phyloP scores from a whole-genome alignment of 1,140 invertebrate genomes.

The Philotrypesis tridentata region DNA sequence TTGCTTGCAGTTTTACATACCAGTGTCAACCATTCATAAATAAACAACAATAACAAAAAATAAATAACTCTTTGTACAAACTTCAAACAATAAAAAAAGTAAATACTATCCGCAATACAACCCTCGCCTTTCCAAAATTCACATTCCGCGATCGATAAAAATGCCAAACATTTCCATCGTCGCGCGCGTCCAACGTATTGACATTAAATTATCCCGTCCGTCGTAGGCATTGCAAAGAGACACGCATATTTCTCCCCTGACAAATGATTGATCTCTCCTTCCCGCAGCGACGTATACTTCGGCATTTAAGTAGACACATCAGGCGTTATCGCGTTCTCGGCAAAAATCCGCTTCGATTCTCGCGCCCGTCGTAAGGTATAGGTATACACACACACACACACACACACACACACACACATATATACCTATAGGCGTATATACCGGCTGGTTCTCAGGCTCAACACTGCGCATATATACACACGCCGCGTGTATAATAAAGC shows the following conservation, averaged over 20 bases:
- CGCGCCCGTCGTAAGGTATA: no score
- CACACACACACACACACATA: no score
- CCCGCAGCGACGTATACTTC: background rate
- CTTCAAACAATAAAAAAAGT: no score
- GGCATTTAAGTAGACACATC: background rate
- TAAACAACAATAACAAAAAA: no score
- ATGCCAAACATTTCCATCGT: background rate
- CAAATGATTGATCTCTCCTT: constrained; percentile 13
- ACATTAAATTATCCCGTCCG: constrained; percentile 4
- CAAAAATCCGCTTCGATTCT: background rate
- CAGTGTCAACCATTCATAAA: no score
- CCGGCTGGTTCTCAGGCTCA: background rate
- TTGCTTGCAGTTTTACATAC: no score
- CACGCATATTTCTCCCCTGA: background rate
- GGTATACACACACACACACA: no score
- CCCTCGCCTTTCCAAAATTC: background rate
- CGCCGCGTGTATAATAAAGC: background rate
- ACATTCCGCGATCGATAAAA: constrained; percentile 1
- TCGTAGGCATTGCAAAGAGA: no score
- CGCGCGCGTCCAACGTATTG: background rate
- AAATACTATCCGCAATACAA: no score
- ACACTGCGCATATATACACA: background rate
- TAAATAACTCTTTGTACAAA: no score
- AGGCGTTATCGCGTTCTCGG: background rate
- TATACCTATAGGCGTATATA: no score